phyloP scores from a whole-genome alignment of 2,888 invertebrate species.

The Hymenopus coronatus region DNA sequence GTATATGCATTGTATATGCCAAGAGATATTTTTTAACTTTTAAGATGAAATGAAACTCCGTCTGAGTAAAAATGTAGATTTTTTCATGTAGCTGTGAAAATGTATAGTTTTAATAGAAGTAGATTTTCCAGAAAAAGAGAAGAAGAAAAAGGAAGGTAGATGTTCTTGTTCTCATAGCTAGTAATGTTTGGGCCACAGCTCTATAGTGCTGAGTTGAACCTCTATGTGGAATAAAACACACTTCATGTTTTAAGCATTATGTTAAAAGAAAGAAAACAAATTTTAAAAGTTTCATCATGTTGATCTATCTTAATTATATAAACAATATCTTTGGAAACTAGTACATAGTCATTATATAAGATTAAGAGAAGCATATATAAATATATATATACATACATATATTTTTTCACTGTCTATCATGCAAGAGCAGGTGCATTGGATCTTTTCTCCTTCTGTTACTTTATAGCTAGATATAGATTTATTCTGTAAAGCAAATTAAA shows the following conservation, averaged over 20 bases:
- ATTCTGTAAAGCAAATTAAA: background rate
- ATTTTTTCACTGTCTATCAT: constrained; percentile 30
- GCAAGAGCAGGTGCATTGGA: constrained; percentile 29
- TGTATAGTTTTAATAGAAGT: background rate
- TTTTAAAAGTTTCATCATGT: background rate
- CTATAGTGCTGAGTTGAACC: background rate
- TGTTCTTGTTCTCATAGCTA: background rate
- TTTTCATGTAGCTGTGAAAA: background rate
- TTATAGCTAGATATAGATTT: background rate
- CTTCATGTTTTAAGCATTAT: background rate
- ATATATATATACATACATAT: constrained; percentile 29
- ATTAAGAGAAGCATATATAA: constrained; percentile 22
- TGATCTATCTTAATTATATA: constrained; percentile 1
- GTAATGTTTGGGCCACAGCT: background rate
- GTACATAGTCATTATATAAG: constrained; percentile 4
- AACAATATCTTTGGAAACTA: constrained; percentile 4
- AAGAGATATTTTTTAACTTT: constrained; percentile 17
- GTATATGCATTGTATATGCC: background rate
- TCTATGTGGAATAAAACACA: background rate
- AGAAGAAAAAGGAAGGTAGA: background rate
- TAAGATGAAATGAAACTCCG: background rate
- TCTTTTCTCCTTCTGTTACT: constrained; percentile 10
- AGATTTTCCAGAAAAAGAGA: background rate
- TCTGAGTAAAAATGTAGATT: constrained; percentile 7
- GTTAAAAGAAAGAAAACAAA: background rate